Base-by-base conservation (phyloP, 2,888 invertebrate genomes). In the Lapara coniferarum region DNA sequence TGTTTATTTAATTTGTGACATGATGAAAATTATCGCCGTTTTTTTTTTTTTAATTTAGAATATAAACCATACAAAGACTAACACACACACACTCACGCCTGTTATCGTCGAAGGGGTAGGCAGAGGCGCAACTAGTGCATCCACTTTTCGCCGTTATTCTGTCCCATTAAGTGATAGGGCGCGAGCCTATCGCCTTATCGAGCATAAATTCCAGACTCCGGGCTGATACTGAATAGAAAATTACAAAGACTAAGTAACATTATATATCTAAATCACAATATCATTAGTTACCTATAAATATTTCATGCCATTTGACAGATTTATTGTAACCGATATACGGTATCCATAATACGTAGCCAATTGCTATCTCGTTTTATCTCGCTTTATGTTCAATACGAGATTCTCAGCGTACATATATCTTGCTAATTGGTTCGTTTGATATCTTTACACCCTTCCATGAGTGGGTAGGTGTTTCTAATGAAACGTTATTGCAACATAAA, bases 311-410 rank as follows among this genome's bases (percentile, higher is more conserved):
- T 46, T 10, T 46, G 63, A 13, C 49, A 63, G 19, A 49, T 49
- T 12, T 49, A 63, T 49, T 49, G 13, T 2, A 46, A 59, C 59
- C 59, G 49, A 49, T 49, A 59, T 46, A 63, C 49, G 49, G 16
- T 46, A 63, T 46, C 49, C 63, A 63, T 63, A 63, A 63, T 63
- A 63, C 14, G 37, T 14, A 30, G 13, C 63, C 46, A 49, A 63
- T 63, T 19, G 63, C 63, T 63, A 63, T 63, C 44, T 44, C 59
- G 44, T 59, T 37, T 59, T 59, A 59, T 59, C 63, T 63, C 63
- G 49, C 19, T 44, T 46, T 49, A 63, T 63, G 63, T 63, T 63
- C 63, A 19, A 63, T 63, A 63, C 57, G 44, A 59, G 19, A 49
- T 63, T 63, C 16, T 46, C 19, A 12, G 16, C 46, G 59, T 53